Conservation (phyloP, 2,888 invertebrate genomes). For the Eurois occulta region DNA sequence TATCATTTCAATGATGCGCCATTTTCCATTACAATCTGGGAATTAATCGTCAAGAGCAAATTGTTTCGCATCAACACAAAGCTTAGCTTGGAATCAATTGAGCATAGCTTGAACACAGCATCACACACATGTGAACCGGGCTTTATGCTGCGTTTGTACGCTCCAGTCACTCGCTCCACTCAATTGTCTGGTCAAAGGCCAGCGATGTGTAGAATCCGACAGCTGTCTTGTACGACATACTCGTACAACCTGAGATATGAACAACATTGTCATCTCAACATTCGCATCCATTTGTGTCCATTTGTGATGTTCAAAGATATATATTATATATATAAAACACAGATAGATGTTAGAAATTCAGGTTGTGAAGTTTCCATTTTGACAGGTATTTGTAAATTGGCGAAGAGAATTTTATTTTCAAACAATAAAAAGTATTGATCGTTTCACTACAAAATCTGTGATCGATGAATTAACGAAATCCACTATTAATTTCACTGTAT, state of each 20-base stretch:
- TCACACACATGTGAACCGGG: slow-evolving; percentile 22
- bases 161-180: slow-evolving; percentile 15
- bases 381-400: background rate
- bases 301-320: background rate
- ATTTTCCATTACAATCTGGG: background rate
- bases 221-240: slow-evolving; percentile 46
- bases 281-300: no score
- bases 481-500: background rate
- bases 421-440: background rate
- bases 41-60: slow-evolving; percentile 10
- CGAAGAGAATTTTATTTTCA: background rate
- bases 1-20: background rate
- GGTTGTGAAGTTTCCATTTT: background rate
- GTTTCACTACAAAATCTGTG: background rate
- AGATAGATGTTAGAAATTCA: background rate
- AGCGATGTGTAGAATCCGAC: slow-evolving; percentile 29
- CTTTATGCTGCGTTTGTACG: slow-evolving; percentile 18
- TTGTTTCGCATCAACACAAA: slow-evolving; percentile 16
- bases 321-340: no score
- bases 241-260: slow-evolving; percentile 27
- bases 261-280: no score
- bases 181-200: slow-evolving; percentile 39
- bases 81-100: slow-evolving; percentile 10
- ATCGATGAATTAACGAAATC: background rate
- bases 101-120: slow-evolving; percentile 13